Conservation (phyloP, 2,113 vertebrate genomes). For the Hippocampus zosterae region DNA sequence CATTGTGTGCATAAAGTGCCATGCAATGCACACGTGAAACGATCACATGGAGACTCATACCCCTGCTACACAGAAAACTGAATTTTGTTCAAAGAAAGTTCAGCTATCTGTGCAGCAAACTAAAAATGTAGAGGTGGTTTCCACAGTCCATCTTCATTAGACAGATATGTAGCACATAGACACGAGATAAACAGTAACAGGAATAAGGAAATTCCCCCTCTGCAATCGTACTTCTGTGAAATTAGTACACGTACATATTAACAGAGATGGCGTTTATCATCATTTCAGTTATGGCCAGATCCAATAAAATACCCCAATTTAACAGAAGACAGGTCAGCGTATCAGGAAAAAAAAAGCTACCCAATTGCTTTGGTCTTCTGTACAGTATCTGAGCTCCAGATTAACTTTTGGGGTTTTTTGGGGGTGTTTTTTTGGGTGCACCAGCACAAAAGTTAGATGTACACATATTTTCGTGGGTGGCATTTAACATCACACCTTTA, state of each 20-base stretch:
- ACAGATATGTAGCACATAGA: neutral
- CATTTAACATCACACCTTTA: no score
- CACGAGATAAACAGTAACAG: neutral
- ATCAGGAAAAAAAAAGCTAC: neutral
- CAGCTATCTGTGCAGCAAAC: neutral
- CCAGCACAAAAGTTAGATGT: no score
- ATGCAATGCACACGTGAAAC: neutral
- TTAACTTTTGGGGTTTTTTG: no score
- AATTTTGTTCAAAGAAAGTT: neutral
- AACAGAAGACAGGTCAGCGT: neutral
- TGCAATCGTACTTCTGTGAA: conserved; percentile 4
- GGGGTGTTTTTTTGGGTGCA: no score
- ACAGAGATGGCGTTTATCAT: neutral
- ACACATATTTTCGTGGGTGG: no score
- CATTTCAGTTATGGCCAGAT: conserved; percentile 14
- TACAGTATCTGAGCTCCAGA: no score
- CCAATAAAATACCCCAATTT: conserved; percentile 11
- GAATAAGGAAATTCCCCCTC: neutral
- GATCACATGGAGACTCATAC: neutral
- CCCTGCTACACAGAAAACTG: neutral
- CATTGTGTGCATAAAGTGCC: conserved; percentile 17
- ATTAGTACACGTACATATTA: neutral
- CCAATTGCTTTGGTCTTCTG: no score
- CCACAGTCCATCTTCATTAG: neutral
- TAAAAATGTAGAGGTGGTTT: neutral